Evolutionary conservation across 2,797 vertebrate genomes (phyloP), one percentile per base, ranked within the genome.

Genomic region (Myotis daubentonii): DNA sequence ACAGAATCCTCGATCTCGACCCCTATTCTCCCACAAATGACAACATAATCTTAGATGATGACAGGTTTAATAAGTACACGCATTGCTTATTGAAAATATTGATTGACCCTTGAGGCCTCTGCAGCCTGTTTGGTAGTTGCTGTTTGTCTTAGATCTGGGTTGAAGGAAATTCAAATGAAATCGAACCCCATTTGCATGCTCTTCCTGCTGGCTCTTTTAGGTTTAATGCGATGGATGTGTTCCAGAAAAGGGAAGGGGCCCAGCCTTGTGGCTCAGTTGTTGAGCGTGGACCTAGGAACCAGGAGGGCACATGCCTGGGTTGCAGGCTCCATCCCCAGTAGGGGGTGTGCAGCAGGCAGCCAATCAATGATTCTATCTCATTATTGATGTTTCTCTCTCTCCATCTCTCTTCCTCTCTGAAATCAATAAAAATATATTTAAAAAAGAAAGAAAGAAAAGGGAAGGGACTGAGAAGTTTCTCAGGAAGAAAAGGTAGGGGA

Each of bases 141-240:
- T 0, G 1, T 30, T 62, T 79, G 65, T 51, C 87, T 84, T 72
- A 13, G 12, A n/a, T 80, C 62, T 68, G 71, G 30, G n/a, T 87
- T 81, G 87, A 83, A 53, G 83, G 19, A 83, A 66, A 86, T 72
- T 96, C 71, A 72, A 15, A 71, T 80, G 92, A 93, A 76, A 86
- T 55, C 68, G 74, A 85, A 44, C 70, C 10, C 51, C 8, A 47
- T 91, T 89, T 89, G 65, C 75, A 80, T 88, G 70, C 11, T 4
- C 51, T 95, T 85, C 72, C 33, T 79, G 89, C 25, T 38, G 94
- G 53, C 76, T 90, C 65, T 28, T 57, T 85, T 92, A 25, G 80
- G 57, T 57, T 72, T 96, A 81, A 89, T 87, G 81, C 76, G 65
- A 87, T 68, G 57, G 60, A 44, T 75, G 33, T 87, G 72, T 87